Conservation (phyloP, 2,888 invertebrate genomes). For the Tetragonisca angustula region DNA sequence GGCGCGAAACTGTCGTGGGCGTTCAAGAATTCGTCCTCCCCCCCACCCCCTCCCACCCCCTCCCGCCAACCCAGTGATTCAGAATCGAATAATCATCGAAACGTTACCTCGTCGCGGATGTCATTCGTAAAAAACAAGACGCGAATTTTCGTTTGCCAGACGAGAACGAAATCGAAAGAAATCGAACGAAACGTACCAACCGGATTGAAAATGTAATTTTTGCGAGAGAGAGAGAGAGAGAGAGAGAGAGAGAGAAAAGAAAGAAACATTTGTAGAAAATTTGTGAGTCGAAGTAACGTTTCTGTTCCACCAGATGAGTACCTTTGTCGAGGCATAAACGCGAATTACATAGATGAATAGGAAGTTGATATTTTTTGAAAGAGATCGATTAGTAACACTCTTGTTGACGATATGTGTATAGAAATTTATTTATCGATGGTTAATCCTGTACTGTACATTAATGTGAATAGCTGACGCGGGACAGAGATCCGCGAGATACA, state of each 20-base stretch:
- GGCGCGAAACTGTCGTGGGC: constrained; percentile 35
- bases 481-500: constrained; percentile 24
- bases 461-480: constrained; percentile 64
- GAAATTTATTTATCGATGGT: constrained; percentile 54
- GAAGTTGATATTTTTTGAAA: constrained; percentile 52
- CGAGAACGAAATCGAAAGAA: not conserved
- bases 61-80: not conserved
- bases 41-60: no score
- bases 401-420: constrained; percentile 55
- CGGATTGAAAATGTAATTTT: not conserved
- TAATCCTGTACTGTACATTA: constrained; percentile 64
- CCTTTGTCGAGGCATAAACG: not conserved
- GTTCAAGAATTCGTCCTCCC: constrained; percentile 25
- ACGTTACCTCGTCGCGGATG: not conserved
- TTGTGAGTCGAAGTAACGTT: not conserved
- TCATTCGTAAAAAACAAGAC: not conserved
- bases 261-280: not conserved
- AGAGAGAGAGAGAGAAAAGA: not conserved
- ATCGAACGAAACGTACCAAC: not conserved
- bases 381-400: constrained; percentile 21
- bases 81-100: not conserved
- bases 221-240: not conserved
- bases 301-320: constrained; percentile 26
- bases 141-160: not conserved
- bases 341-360: constrained; percentile 1